These are phyloP conservation scores for Aphelocoma californica DNA, from an alignment of 2,797 vertebrate species.

Conservation along the genomic window DNA sequence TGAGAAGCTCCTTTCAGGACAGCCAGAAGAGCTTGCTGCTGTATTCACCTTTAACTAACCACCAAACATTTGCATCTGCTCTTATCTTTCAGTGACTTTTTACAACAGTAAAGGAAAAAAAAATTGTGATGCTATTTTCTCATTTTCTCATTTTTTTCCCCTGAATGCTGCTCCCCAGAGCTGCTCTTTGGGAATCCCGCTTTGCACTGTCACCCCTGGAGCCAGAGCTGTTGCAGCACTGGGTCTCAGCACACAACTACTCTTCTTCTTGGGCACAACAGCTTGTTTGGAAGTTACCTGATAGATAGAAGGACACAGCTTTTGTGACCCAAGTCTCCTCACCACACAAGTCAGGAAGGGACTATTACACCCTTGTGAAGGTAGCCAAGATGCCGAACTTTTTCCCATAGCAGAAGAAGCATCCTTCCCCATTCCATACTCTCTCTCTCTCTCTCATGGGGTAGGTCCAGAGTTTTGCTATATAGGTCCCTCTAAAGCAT, in stretches of 20 bases:
- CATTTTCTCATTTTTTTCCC: not conserved
- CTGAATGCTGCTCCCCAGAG: not conserved
- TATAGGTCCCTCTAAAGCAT: not conserved
- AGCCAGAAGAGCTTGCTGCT: not conserved
- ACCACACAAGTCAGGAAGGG: not conserved
- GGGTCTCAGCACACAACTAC: not conserved
- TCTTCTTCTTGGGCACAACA: not conserved
- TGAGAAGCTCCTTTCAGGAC: not conserved
- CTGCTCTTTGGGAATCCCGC: not conserved
- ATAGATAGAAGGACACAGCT: not conserved
- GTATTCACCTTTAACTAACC: not conserved
- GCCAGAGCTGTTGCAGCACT: not conserved
- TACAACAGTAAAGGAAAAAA: not conserved
- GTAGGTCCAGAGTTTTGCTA: not conserved
- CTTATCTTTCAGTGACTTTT: not conserved
- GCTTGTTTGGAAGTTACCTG: not conserved
- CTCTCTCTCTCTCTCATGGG: not conserved
- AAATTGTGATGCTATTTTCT: rapidly evolving
- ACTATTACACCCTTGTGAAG: not conserved
- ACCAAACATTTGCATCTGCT: not conserved
- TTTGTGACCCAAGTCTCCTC: not conserved
- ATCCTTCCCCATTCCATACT: not conserved
- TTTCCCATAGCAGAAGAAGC: not conserved
- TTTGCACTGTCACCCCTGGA: not conserved
- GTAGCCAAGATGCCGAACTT: not conserved